phyloP scores from a whole-genome alignment of 2,113 vertebrate genomes.

The Rhizomys pruinosus region DNA sequence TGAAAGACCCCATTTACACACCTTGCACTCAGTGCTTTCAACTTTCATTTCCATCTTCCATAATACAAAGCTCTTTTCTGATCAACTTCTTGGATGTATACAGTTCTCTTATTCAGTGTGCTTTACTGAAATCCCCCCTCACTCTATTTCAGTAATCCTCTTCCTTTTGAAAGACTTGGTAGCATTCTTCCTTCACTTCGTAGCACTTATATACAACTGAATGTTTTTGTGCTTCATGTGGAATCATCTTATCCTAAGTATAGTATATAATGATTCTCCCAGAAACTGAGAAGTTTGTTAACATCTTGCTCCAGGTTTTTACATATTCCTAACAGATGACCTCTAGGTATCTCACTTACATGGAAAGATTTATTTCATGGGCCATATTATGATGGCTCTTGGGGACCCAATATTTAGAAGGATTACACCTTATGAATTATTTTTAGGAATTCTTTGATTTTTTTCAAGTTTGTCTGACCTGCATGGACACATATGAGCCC shows the following conservation, averaged over 20 bases:
- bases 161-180: neutral
- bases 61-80: neutral
- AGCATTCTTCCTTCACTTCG: neutral
- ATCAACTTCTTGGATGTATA: neutral
- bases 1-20: accelerated
- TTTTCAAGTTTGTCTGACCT: neutral
- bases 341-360: neutral
- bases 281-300: neutral
- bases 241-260: neutral
- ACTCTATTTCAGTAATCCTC: accelerated
- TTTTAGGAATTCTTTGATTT: neutral
- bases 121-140: neutral
- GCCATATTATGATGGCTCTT: neutral
- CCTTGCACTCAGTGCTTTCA: neutral
- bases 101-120: neutral
- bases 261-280: neutral
- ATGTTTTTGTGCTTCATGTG: neutral
- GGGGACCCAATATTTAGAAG: neutral
- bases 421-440: neutral
- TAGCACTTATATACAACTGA: neutral
- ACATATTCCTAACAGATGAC: neutral
- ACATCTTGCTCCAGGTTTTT: neutral
- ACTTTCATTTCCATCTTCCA: neutral
- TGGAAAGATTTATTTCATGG: neutral
- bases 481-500: neutral